A percentile compares a stretch with the other conserved stretches of the same genome.
phyloP scores from a whole-genome alignment of 2,888 invertebrate genomes.

The Hybos culiciformis region DNA sequence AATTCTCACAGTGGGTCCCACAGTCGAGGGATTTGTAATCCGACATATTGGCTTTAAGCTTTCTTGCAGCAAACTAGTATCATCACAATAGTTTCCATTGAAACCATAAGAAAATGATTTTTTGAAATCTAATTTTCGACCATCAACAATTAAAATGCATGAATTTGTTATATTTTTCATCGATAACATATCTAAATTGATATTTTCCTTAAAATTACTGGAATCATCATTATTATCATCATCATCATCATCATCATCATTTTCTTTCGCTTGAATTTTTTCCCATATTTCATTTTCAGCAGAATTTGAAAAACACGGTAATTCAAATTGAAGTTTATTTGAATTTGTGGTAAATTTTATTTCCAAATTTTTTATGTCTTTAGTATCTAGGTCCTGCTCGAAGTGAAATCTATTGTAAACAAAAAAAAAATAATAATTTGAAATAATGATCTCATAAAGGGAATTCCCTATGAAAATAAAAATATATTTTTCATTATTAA shows the following conservation, averaged over 20 bases:
- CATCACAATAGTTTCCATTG: slow-evolving; percentile 21
- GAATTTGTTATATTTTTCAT: slow-evolving; percentile 27
- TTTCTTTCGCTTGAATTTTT: too few species aligned
- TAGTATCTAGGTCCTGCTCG: slow-evolving; percentile 21
- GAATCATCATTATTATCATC: neutral
- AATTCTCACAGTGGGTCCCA: slow-evolving; percentile 25
- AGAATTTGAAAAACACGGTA: slow-evolving; percentile 24
- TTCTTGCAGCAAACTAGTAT: slow-evolving; percentile 8
- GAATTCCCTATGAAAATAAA: too few species aligned
- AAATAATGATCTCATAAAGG: neutral
- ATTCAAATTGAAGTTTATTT: slow-evolving; percentile 16
- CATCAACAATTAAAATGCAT: slow-evolving; percentile 27
- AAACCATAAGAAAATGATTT: slow-evolving; percentile 27
- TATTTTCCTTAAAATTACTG: slow-evolving; percentile 13
- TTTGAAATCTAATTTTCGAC: slow-evolving; percentile 18
- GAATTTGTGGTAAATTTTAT: slow-evolving; percentile 21
- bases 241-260: neutral
- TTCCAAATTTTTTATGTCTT: slow-evolving; percentile 24
- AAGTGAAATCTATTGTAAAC: neutral
- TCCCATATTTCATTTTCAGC: slow-evolving; percentile 2
- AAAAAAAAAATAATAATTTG: neutral
- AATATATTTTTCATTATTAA: too few species aligned
- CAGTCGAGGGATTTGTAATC: slow-evolving; percentile 22
- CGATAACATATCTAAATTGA: slow-evolving; percentile 19
- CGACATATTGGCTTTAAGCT: too few species aligned